phyloP scores from a whole-genome alignment of 2,113 vertebrate genomes.

The Bubo scandiacus region DNA sequence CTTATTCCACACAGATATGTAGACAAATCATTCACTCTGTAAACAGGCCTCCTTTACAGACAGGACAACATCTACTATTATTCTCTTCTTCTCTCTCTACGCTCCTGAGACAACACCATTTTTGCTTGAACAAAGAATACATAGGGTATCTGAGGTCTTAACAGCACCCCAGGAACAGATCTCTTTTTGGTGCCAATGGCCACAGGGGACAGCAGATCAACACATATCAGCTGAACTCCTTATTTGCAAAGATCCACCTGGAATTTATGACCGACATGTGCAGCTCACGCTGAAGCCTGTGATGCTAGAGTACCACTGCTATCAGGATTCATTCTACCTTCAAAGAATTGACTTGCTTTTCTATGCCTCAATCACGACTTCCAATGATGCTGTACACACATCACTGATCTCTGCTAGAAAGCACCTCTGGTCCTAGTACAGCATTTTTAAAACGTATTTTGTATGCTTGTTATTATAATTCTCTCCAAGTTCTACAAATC shows the following conservation, averaged over 20 bases:
- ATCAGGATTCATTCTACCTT: background rate
- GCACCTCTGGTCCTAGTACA: background rate
- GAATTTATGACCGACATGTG: background rate
- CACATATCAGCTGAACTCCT: background rate
- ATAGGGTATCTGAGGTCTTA: background rate
- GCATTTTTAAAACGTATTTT: background rate
- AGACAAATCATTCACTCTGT: background rate
- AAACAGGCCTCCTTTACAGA: background rate
- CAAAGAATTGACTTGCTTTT: background rate
- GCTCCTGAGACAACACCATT: background rate
- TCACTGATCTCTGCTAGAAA: background rate
- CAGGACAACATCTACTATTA: background rate
- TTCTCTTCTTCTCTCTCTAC: background rate
- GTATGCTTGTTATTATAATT: background rate
- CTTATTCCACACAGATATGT: background rate
- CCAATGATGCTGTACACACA: background rate
- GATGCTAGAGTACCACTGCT: background rate
- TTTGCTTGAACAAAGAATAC: background rate
- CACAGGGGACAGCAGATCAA: background rate
- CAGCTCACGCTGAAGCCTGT: background rate
- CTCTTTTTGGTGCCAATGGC: background rate
- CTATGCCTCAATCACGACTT: background rate
- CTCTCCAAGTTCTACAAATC: background rate
- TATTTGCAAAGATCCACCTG: background rate
- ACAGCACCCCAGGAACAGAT: background rate